A percentile compares a stretch with the other conserved stretches of the same genome.
These are phyloP conservation scores for Hylomyscus alleni DNA, from an alignment of 2,797 vertebrate genomes.

Conservation along the genomic window DNA sequence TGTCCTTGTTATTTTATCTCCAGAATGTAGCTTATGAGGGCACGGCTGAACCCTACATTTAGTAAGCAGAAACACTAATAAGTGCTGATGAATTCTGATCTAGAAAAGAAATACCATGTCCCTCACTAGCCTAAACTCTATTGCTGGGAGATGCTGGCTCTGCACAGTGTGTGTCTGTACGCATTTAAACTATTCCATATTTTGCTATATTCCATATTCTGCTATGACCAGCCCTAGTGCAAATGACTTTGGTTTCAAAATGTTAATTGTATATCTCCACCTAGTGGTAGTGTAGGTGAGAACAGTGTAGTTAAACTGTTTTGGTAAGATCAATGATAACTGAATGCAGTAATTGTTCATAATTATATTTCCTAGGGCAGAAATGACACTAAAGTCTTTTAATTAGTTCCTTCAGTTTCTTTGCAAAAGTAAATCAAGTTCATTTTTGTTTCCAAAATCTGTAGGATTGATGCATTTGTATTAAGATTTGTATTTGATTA, in stretches of 20 bases:
- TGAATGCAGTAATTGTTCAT: neutral
- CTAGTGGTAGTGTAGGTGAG: slow-evolving; percentile 74
- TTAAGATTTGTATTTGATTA: slow-evolving; percentile 44
- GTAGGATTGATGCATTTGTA: slow-evolving; percentile 3
- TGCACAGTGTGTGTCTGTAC: slow-evolving; percentile 19
- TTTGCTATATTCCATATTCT: neutral
- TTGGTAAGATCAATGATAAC: neutral
- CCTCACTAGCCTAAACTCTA: slow-evolving; percentile 26
- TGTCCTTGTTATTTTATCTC: slow-evolving; percentile 46
- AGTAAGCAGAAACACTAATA: neutral
- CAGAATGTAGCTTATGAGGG: neutral
- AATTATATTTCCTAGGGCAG: neutral
- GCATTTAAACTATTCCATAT: slow-evolving; percentile 28
- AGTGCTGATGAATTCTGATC: slow-evolving; percentile 61
- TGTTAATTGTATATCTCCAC: slow-evolving; percentile 80
- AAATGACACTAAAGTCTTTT: slow-evolving; percentile 14
- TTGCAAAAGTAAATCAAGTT: slow-evolving; percentile 61
- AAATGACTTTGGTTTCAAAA: slow-evolving; percentile 19
- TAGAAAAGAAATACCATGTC: neutral
- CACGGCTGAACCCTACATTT: neutral
- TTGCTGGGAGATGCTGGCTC: slow-evolving; percentile 23
- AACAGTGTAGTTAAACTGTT: slow-evolving; percentile 4
- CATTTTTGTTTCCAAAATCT: slow-evolving; percentile 52
- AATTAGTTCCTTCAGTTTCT: slow-evolving; percentile 16
- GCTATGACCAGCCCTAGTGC: slow-evolving; percentile 6